Base-by-base conservation (phyloP, 2,888 invertebrate genomes). In the Ctena decussata region DNA sequence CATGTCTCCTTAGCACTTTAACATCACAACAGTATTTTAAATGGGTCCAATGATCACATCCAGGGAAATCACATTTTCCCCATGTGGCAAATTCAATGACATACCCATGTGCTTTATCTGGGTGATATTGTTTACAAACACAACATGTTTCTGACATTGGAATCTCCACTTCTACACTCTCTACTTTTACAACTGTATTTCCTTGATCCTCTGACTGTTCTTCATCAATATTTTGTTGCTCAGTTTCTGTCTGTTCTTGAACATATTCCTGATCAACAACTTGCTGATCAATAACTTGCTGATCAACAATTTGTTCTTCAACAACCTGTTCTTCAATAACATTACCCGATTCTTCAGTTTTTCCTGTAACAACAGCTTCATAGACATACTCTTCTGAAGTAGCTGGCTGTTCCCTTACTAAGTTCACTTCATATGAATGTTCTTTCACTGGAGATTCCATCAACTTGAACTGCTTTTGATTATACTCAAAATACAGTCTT, bases 31-130 rank as follows among this genome's bases (percentile, higher is more conserved):
- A 88, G 77, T 88, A 84, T 49, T 88, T 88, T 24, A 88, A 65
- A 65, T 88, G 88, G 12, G 88, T 88, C 88, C 88, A 88, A 35
- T 88, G 88, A 24, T 85, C 82, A 69, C 88, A 88, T 18, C 37
- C 37, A n/a, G 79, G 80, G 74, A 69, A 88, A 60, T 88, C 88
- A 84, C 88, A 88, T 76, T 88, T 88, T 18, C 88, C 88, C 88
- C 88, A 88, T 0, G 88, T 88, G 11, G 85, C 85, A 85, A 88
- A 88, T 77, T 88, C 88, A 71, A 86, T 79, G 15, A 88, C 84
- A 82, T 88, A 88, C 11, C 88, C 88, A 1, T n/a, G n/a, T 15
- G 82, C 82, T 53, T 71, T 69, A 32, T 88, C 85, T n/a, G 88
- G 88, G 32, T 88, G 84, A 53, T 84, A 84, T 60, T 88, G 79